Evolutionary conservation across 2,113 vertebrate genomes (phyloP), one percentile per base, ranked within the genome.

Genomic region (Verasper variegatus): DNA sequence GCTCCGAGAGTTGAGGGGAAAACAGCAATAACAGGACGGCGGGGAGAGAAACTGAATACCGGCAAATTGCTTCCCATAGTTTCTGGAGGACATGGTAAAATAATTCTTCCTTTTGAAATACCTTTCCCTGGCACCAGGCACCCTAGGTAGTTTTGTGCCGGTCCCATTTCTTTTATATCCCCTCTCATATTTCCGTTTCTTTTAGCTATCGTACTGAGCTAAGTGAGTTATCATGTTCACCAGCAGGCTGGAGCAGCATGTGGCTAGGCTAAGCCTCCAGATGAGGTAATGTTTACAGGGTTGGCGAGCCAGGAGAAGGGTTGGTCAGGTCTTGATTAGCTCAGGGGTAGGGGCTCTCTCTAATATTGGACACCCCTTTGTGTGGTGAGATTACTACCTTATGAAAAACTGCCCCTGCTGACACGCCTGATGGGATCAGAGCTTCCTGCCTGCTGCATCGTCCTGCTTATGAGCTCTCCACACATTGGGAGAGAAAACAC

Each of bases 341-440:
- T 86, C 71, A 72, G 73, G 67, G 88, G 85, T 86, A 86, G 89
- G 89, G 88, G 88, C 86, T 88, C 82, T 66, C 24, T 85, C 85
- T 78, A 82, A 90, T 91, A 93, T 86, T 72, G 89, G 87, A 91
- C 82, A 76, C 85, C 86, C 85, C 87, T 92, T 91, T 93, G 90
- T 90, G 89, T 88, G 87, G 63, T 37, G 68, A 91, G 90, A 93
- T 93, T 93, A 91, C 87, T 71, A 76, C 87, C 82, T 93, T 92
- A 93, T 93, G 92, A 92, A 93, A 92, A 90, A 87, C 77, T 83
- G 78, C 91, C 82, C 92, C 87, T 58, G 91, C 89, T 88, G 90
- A 91, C 89, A 79, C 26, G 65, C 85, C 84, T 82, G 90, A 85
- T 90, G 90, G 88, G 90, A 88, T 89, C 88, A 85, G 87, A 90